Evolutionary conservation across 2,797 vertebrate genomes (phyloP).

Genomic region (Eulemur coronatus): DNA sequence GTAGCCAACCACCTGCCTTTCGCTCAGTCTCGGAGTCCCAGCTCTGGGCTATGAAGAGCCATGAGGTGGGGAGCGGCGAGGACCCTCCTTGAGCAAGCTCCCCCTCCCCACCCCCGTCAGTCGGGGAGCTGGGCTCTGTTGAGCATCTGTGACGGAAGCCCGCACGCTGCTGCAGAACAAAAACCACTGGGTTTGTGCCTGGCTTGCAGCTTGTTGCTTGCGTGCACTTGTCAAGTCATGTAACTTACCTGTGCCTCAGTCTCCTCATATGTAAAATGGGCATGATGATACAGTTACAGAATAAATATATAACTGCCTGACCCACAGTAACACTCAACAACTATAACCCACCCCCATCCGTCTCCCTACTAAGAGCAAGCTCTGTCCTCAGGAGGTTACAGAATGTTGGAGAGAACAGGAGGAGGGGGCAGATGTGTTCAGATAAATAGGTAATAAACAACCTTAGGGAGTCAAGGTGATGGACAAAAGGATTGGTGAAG

Average conservation of each 20-base stretch:
- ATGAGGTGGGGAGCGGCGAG: accelerated
- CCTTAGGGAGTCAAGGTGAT: background rate
- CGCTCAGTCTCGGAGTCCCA: background rate
- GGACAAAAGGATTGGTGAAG: background rate
- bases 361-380: background rate
- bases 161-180: background rate
- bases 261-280: background rate
- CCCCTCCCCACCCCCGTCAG: background rate
- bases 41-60: background rate
- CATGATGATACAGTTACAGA: background rate
- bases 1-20: background rate
- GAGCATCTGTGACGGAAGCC: background rate
- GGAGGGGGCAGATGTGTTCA: too few relatives aligned
- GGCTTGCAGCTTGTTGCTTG: background rate
- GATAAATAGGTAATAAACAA: background rate
- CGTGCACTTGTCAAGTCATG: background rate
- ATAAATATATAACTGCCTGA: background rate
- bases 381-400: background rate
- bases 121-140: background rate
- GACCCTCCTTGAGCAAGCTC: accelerated
- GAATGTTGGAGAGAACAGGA: background rate
- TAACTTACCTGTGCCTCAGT: background rate
- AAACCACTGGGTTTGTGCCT: background rate
- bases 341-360: background rate
- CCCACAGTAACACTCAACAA: background rate